Base-by-base conservation (phyloP, 2,113 vertebrate genomes). In the Chroicocephalus ridibundus region DNA sequence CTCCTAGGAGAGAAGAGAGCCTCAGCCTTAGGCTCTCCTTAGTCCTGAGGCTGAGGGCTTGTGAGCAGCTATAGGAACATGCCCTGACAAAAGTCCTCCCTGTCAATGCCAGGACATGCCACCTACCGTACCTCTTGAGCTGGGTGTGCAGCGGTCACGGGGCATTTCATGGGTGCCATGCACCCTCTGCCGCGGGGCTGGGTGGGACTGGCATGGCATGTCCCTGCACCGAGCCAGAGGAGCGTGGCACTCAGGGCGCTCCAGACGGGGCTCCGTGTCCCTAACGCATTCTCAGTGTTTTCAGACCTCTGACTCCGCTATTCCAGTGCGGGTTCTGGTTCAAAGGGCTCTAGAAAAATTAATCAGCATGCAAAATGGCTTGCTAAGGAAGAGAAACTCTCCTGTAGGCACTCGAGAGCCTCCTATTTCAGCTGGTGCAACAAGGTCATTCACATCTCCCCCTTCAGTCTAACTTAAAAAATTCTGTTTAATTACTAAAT, bases 191-290 rank as follows among this genome's bases (percentile, higher is more conserved):
- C 3, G 1, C 0, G 3, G 38, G 44, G 64, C n/a, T 64, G 52
- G 27, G 44, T 64, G 49, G 40, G n/a, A 69, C 20, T 17, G 10
- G 26, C 29, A 15, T 5, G 15, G 54, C 47, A 72, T 0, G 4
- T 27, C 64, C 54, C 74, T 68, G 42, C 47, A 61, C 1, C 1
- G 69, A 92, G 31, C 31, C 64, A 71, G 42, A 21, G 24, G 5
- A 55, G 7, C 2, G 0, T 1, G 1, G 69, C 64, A 55, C 13
- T 20, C 8, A 5, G 5, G 17, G 15, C 1, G 1, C 74, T 44
- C 36, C 64, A 85, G 58, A 3, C 11, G 20, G 13, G 25, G 20
- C 32, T 89, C 70, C 2, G 1, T 16, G 38, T 16, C 26, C 22
- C 13, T 38, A 54, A 42, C 0, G 1, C 8, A n/a, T 42, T 79